Conservation (phyloP, 2,113 vertebrate species). For the Sylvia atricapilla region DNA sequence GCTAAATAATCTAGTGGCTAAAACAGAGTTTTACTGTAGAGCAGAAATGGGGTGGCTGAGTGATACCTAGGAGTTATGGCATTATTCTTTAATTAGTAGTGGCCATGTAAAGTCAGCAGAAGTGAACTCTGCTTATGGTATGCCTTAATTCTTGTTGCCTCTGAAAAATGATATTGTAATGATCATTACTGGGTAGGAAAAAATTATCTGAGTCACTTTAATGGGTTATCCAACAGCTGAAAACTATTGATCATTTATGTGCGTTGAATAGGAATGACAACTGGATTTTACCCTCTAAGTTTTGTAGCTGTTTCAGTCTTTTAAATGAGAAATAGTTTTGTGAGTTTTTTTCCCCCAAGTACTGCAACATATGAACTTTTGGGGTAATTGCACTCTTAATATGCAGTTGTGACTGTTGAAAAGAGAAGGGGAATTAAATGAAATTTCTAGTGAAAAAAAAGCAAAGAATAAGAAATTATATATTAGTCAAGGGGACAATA, state of each 20-base stretch:
- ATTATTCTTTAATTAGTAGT: neutral
- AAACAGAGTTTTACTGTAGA: neutral
- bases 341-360: neutral
- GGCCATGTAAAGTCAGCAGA: neutral
- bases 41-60: neutral
- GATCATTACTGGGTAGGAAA: neutral
- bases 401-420: neutral
- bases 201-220: neutral
- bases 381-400: neutral
- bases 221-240: neutral
- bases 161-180: neutral
- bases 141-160: neutral
- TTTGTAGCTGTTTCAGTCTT: neutral
- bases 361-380: neutral
- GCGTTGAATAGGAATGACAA: neutral
- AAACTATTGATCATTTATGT: neutral
- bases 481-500: neutral
- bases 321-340: neutral
- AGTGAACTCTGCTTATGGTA: neutral
- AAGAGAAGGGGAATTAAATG: neutral
- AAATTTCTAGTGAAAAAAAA: neutral
- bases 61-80: neutral
- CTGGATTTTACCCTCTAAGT: neutral
- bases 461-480: neutral
- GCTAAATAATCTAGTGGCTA: neutral